phyloP scores from a whole-genome alignment of 2,797 vertebrate genomes.

The Margarornis squamiger region DNA sequence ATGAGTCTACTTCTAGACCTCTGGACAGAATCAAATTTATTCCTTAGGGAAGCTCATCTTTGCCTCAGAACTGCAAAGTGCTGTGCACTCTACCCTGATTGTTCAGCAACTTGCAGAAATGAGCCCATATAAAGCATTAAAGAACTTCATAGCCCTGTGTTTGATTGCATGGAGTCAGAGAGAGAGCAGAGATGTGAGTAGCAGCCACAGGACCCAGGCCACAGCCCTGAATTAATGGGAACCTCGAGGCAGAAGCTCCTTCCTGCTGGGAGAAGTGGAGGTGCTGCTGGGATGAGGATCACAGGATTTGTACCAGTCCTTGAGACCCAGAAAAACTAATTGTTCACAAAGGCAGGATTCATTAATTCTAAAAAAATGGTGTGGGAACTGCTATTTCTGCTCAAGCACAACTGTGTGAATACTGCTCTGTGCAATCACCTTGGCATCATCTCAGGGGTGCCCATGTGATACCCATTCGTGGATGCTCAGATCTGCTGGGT shows the following conservation, averaged over 20 bases:
- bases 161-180: background rate
- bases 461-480: background rate
- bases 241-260: background rate
- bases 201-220: background rate
- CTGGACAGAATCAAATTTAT: slow-evolving; percentile 39
- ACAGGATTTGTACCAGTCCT: background rate
- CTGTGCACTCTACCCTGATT: slow-evolving; percentile 21
- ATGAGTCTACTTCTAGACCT: background rate
- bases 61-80: slow-evolving; percentile 32
- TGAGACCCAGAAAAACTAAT: background rate
- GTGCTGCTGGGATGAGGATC: background rate
- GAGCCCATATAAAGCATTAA: slow-evolving; percentile 35
- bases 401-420: background rate
- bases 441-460: background rate
- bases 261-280: background rate
- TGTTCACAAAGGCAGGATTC: background rate
- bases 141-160: background rate
- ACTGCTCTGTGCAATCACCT: background rate
- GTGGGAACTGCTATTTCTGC: background rate
- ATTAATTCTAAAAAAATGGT: background rate
- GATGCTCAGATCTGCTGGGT: background rate
- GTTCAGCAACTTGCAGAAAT: slow-evolving; percentile 37
- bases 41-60: slow-evolving; percentile 46
- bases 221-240: background rate
- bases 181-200: background rate